Evolutionary conservation across 37 sponge, comb jelly and placozoan species (phyloP), one percentile per base, ranked within the genome.

Genomic region (Dysidea cf. avara): DNA sequence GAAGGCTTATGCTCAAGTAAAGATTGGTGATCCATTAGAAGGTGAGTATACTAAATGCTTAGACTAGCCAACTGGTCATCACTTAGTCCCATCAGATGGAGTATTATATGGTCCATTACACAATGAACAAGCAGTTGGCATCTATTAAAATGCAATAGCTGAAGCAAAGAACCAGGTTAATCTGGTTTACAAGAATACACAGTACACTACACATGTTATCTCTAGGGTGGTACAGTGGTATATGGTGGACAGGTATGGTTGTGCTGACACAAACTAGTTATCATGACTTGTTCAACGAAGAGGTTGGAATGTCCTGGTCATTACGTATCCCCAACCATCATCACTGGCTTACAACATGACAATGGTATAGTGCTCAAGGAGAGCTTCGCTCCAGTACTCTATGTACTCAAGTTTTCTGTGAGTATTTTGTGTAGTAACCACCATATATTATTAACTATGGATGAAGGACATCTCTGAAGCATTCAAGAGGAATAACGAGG

Each of bases 381-480:
- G 71, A 95, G 96, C 3, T 99, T 99, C 81, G 99, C 74, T 32
- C 99, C 99, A 1, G 87, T 99, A 51, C 82, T 95, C 57, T 99
- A 99, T 62, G 88, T 92, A 2, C 67, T 87, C 47, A 95, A 92
- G 64, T 92, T 69, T 51, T 76, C 76, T 48, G 92, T 87, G 34
- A 56, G 73, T 64, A 34, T 16, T 7, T 7, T 50, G 7, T 21
- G 7, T 9, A 11, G 30, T n/a, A n/a, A n/a, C n/a, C n/a, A n/a
- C n/a, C n/a, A n/a, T n/a, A n/a, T n/a, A n/a, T n/a, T n/a, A n/a
- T n/a, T n/a, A n/a, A n/a, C 7, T 29, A 56, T 56, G 58, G 26
- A 9, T 64, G 35, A 50, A 94, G 88, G 71, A 82, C 57, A 50
- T 99, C 3, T 88, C 92, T 65, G 96, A 99, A 37, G 96, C 91